These are phyloP conservation scores for Limosa lapponica DNA, from an alignment of 2,797 vertebrate genomes.

Conservation along the genomic window DNA sequence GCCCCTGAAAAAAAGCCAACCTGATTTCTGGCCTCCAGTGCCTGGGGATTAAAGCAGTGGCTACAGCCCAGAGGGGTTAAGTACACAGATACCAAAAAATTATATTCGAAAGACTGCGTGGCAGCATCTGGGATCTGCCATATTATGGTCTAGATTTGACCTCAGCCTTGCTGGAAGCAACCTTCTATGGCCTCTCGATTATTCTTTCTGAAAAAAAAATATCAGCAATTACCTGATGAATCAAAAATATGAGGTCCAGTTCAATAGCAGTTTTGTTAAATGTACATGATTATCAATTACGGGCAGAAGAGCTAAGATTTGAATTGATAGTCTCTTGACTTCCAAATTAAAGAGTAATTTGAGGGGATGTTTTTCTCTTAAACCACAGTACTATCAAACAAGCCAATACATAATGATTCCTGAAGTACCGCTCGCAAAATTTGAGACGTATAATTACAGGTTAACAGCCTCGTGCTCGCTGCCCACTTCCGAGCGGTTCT, in stretches of 20 bases:
- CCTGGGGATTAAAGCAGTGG: not conserved
- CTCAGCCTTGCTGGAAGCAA: constrained; percentile 2
- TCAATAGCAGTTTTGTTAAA: constrained; percentile 51
- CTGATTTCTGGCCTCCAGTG: not conserved
- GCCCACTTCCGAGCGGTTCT: not conserved
- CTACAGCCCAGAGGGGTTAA: not conserved
- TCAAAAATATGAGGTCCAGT: not conserved
- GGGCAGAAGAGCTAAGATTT: constrained; percentile 42
- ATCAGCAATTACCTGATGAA: constrained; percentile 53
- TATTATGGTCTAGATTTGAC: not conserved
- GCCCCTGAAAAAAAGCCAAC: not conserved
- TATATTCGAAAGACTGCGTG: not conserved
- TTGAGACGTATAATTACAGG: constrained; percentile 31
- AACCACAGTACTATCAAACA: constrained; percentile 33
- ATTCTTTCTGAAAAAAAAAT: not conserved
- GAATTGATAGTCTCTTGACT: constrained; percentile 61
- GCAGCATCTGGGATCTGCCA: not conserved
- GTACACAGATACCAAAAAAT: not conserved
- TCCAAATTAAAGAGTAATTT: constrained; percentile 55
- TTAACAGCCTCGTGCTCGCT: constrained; percentile 4
- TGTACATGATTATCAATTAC: constrained; percentile 32
- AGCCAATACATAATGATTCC: constrained; percentile 7
- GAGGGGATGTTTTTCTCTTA: constrained; percentile 53
- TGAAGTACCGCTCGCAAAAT: constrained; percentile 23
- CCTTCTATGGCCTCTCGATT: constrained; percentile 31